phyloP scores from a whole-genome alignment of 2,113 vertebrate species.

The Labrus mixtus region DNA sequence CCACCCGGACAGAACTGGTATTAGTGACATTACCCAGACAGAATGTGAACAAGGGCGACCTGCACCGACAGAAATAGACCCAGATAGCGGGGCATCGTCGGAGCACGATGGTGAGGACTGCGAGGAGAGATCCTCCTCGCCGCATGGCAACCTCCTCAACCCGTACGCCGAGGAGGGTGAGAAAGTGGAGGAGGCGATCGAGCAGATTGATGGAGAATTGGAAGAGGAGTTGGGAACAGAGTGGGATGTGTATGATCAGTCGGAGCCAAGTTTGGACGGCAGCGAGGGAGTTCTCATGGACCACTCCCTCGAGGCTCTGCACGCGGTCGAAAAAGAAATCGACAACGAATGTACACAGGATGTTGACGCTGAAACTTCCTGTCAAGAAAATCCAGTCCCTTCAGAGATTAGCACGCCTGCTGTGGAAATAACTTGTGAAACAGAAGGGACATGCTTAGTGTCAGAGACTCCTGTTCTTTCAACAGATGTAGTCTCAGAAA shows the following conservation, averaged over 20 bases:
- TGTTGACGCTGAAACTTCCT: conserved; percentile 54
- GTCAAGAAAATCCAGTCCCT: conserved; percentile 57
- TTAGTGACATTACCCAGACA: conserved; percentile 54
- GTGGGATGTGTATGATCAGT: conserved; percentile 70
- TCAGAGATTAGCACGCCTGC: conserved; percentile 37
- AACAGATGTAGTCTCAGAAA: conserved; percentile 37
- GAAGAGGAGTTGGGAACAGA: conserved; percentile 66
- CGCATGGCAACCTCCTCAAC: conserved; percentile 55
- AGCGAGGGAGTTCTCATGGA: conserved; percentile 54
- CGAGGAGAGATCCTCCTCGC: conserved; percentile 44
- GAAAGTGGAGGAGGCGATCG: conserved; percentile 26
- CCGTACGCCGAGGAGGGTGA: conserved; percentile 60
- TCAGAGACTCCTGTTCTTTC: conserved; percentile 29
- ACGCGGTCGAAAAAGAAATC: conserved; percentile 47
- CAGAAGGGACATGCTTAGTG: conserved; percentile 41
- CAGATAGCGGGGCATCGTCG: conserved; percentile 78
- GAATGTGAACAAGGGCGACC: conserved; percentile 56
- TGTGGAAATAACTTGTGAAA: conserved; percentile 41
- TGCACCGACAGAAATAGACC: conserved; percentile 73
- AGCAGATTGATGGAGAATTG: conserved; percentile 3
- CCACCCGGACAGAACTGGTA: conserved; percentile 67
- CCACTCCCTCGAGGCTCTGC: conserved; percentile 51
- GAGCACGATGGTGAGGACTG: conserved; percentile 62
- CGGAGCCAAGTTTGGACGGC: conserved; percentile 68
- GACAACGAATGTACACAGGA: conserved; percentile 60